These are phyloP conservation scores for Pyrocoelia pectoralis DNA, from an alignment of 2,888 invertebrate genomes.

Conservation along the genomic window DNA sequence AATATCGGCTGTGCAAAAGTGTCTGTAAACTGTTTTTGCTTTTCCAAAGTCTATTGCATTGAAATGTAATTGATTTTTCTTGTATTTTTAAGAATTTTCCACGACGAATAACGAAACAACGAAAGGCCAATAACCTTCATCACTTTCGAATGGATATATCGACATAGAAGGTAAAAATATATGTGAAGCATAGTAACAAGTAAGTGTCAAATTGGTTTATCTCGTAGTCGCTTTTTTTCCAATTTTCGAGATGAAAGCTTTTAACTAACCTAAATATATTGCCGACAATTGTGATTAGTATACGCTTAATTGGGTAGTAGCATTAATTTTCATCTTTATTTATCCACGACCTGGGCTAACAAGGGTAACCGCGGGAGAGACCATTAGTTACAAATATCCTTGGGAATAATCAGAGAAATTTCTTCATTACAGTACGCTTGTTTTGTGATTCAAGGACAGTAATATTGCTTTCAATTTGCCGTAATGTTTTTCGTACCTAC, in stretches of 20 bases:
- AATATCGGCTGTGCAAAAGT: too few species aligned
- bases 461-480: neutral
- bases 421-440: constrained; percentile 17
- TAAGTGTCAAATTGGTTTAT: too few species aligned
- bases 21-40: too few species aligned
- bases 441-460: constrained; percentile 16
- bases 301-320: neutral
- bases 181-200: too few species aligned
- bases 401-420: constrained; percentile 7
- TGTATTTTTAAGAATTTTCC: too few species aligned
- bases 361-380: constrained; percentile 16
- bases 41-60: too few species aligned
- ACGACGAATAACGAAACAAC: too few species aligned
- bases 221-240: too few species aligned
- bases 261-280: constrained; percentile 1
- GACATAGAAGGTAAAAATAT: too few species aligned
- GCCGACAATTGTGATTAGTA: neutral
- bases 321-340: constrained; percentile 14
- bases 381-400: constrained; percentile 20
- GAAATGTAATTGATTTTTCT: too few species aligned
- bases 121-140: too few species aligned
- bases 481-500: neutral
- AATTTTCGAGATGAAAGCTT: neutral
- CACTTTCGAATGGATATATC: too few species aligned
- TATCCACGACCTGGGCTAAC: constrained; percentile 28